These are phyloP conservation scores for Zeus faber DNA, from an alignment of 2,113 vertebrate species.

Conservation along the genomic window DNA sequence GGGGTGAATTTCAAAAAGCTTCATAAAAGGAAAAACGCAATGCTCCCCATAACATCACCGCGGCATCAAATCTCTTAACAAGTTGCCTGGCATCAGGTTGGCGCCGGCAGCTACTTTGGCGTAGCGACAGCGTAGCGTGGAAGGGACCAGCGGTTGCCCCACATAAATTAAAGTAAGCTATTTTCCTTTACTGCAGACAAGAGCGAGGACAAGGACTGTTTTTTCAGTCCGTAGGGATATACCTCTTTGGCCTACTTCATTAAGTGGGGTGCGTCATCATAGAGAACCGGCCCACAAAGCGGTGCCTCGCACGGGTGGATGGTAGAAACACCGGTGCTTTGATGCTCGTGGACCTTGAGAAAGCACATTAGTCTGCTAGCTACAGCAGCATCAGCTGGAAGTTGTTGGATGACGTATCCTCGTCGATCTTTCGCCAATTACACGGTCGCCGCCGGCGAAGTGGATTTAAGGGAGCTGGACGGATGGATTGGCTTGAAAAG, in stretches of 20 bases:
- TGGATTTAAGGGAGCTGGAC: too few relatives aligned
- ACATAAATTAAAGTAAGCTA: neutral
- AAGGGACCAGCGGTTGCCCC: neutral
- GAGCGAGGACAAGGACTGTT: neutral
- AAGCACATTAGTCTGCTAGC: neutral
- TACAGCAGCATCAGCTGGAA: neutral
- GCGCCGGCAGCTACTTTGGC: too few relatives aligned
- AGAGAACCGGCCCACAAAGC: too few relatives aligned
- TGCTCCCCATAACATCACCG: too few relatives aligned
- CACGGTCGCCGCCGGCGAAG: too few relatives aligned
- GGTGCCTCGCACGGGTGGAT: neutral
- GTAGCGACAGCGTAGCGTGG: neutral
- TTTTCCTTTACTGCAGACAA: neutral
- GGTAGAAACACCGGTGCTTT: neutral
- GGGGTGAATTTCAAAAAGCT: too few relatives aligned
- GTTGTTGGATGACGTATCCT: neutral
- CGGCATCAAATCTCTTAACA: too few relatives aligned
- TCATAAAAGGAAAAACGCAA: too few relatives aligned
- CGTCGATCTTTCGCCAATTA: neutral
- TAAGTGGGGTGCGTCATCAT: too few relatives aligned
- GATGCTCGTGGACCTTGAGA: neutral
- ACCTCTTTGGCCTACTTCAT: too few relatives aligned
- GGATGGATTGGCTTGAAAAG: neutral
- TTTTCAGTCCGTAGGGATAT: neutral
- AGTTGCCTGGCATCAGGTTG: too few relatives aligned